Evolutionary conservation across 2,888 invertebrate genomes (phyloP).

Genomic region (Biston stratarius): DNA sequence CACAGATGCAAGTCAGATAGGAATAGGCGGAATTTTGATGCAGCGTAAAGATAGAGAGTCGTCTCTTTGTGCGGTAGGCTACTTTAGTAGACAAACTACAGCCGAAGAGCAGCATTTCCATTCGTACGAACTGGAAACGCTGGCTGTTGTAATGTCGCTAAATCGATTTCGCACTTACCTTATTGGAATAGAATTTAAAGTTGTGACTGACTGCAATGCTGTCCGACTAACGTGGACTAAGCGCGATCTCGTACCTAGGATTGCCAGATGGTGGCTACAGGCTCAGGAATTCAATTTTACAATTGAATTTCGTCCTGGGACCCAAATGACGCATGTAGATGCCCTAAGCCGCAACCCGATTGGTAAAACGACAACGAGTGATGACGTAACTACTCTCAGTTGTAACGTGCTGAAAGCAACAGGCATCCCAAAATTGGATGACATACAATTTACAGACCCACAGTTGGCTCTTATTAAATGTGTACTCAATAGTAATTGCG

Average conservation of each 20-base stretch:
- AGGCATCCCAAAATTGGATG: neutral
- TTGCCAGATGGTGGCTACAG: slow-evolving; percentile 13
- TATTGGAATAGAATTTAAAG: neutral
- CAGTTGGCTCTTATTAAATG: no score
- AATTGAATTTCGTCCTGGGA: slow-evolving; percentile 3
- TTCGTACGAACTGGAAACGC: neutral
- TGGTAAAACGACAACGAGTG: neutral
- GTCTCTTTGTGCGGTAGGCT: neutral
- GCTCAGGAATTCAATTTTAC: slow-evolving; percentile 6
- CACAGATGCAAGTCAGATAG: neutral
- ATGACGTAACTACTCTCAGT: neutral
- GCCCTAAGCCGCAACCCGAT: slow-evolving; percentile 10
- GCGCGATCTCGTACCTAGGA: slow-evolving; percentile 11
- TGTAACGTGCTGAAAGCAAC: neutral
- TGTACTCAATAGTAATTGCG: neutral
- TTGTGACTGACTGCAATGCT: slow-evolving; percentile 11
- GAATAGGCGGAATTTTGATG: neutral
- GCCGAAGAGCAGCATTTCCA: neutral
- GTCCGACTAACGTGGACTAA: slow-evolving; percentile 2
- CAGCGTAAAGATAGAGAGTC: neutral
- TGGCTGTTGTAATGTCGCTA: neutral
- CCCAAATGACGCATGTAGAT: slow-evolving; percentile 5
- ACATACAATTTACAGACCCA: no score
- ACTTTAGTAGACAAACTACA: slow-evolving; percentile 7
- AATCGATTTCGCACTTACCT: neutral